These are phyloP conservation scores for Enteromius treurensis DNA, from an alignment of 2,797 vertebrate genomes.

Conservation along the genomic window DNA sequence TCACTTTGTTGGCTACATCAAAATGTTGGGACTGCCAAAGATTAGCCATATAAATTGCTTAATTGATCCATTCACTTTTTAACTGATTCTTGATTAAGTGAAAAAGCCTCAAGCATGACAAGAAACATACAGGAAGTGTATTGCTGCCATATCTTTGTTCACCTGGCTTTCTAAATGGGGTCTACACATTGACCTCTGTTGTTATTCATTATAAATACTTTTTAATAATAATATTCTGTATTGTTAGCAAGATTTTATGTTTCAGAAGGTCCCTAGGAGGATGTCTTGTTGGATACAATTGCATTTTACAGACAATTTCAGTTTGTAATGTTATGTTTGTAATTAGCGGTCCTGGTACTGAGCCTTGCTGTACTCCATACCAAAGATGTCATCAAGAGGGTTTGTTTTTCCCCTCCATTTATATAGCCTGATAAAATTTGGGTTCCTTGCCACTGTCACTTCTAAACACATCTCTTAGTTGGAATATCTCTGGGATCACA, in stretches of 20 bases:
- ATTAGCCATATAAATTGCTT: constrained; percentile 78
- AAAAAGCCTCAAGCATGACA: constrained; percentile 66
- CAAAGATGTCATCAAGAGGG: background rate
- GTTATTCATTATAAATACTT: background rate
- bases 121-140: constrained; percentile 37
- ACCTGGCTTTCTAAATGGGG: background rate
- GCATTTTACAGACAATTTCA: background rate
- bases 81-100: constrained; percentile 74
- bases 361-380: background rate
- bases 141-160: constrained; percentile 5
- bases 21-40: constrained; percentile 70
- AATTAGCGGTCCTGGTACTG: background rate
- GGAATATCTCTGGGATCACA: background rate
- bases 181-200: background rate
- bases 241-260: background rate
- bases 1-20: constrained; percentile 76
- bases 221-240: background rate
- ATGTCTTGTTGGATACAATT: background rate
- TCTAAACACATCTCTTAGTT: background rate
- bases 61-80: constrained; percentile 82
- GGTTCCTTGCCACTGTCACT: background rate
- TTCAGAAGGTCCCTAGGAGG: background rate
- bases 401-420: background rate
- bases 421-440: background rate
- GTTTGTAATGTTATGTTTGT: background rate